Evolutionary conservation across 2,888 invertebrate genomes (phyloP), one percentile per base, ranked within the genome.

Genomic region (Cremastinae sp.): DNA sequence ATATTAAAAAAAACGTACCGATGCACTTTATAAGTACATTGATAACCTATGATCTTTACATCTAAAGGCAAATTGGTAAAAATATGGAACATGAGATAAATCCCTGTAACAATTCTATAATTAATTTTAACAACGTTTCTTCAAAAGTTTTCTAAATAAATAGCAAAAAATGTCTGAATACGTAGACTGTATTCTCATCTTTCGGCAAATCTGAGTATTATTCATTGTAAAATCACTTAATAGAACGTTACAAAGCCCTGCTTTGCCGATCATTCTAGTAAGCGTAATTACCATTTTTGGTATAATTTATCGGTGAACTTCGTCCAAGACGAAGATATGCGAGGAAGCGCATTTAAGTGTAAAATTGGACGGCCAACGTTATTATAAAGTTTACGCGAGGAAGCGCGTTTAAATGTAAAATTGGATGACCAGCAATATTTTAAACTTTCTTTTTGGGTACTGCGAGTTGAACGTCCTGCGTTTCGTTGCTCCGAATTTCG

Each of bases 281-380:
- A 84, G 81, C 81, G 81, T 82, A 83, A 80, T 45, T 43, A 28
- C 5, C 28, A 28, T 38, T 70, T 54, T 38, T 58, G 62, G 68
- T 36, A 12, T 20, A 56, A 58, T 74, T 80, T 28, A 38, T 69
- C 69, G 58, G 71, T 43, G 49, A 56, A 49, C 16, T 54, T 38
- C 59, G 12, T 69, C 5, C 9, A 65, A 58, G 47, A 54, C 45
- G 69, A 56, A n/a, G n/a, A n/a, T 59, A 68, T 51, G 43, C 20
- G 41, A 69, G 73, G 73, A 76, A 70, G 72, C 73, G 54, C 76
- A 53, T 62, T 14, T 47, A 34, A 34, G 8, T 53, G 16, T 65
- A 12, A 43, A 28, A 47, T 54, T 59, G 73, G 76, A 73, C 69
- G 76, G 76, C 34, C n/a, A 38, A 53, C 47, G 53, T 47, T 9